Conservation (phyloP, 2,797 vertebrate species). For the Vespertilio murinus region DNA sequence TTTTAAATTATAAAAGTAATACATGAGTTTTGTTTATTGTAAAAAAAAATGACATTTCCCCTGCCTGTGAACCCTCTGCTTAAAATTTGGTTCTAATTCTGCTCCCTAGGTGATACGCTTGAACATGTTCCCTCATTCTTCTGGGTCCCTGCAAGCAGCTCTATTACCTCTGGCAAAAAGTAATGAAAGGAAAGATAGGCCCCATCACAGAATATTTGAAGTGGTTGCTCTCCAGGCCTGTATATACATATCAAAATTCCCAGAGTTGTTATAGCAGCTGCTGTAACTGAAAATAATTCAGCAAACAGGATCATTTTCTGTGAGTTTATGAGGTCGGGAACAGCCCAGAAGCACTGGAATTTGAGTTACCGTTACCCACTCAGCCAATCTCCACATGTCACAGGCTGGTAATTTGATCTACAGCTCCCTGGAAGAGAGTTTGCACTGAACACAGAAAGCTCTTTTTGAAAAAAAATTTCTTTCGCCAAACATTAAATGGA, state of each 20-base stretch:
- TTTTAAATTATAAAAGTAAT: conserved; percentile 40
- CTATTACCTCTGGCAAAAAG: neutral
- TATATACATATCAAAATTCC: conserved; percentile 79
- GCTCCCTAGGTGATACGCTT: neutral
- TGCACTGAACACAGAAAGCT: conserved; percentile 73
- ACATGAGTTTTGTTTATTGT: neutral
- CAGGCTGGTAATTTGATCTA: conserved; percentile 82
- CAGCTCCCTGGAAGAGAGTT: conserved; percentile 82
- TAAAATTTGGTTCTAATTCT: conserved; percentile 73
- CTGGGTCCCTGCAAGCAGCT: conserved; percentile 47
- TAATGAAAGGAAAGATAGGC: conserved; percentile 69
- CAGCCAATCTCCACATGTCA: conserved; percentile 81
- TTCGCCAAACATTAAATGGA: conserved; percentile 78
- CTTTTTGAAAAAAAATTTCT: conserved; percentile 33
- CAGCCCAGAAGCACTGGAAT: conserved; percentile 81
- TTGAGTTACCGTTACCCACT: conserved; percentile 80
- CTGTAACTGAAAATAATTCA: conserved; percentile 81
- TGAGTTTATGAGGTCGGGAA: conserved; percentile 82
- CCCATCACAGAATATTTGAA: conserved; percentile 79
- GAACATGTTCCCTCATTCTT: neutral
- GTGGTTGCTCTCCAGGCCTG: conserved; percentile 76
- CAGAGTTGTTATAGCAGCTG: conserved; percentile 83
- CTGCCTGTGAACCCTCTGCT: neutral
- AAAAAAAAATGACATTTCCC: neutral
- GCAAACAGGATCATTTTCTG: conserved; percentile 82